Base-by-base conservation (phyloP, 1,140 invertebrate species). In the Drosophila sechellia region DNA sequence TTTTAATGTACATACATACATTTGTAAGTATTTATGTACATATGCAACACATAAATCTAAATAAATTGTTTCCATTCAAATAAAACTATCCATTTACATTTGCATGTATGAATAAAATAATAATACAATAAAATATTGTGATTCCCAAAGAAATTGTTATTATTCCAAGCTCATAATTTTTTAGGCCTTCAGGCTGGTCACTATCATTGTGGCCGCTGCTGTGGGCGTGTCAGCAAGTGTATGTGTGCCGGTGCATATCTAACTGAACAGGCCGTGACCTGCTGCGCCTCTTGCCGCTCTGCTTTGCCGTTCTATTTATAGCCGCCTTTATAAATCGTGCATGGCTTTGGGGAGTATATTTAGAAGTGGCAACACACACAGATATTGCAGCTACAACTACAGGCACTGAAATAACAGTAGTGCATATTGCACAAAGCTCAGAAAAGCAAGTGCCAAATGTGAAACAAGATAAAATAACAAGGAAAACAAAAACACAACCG, bases 241-340 rank as follows among this genome's bases (percentile, higher is more conserved):
- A 15, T 54, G 37, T 59, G 20, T 52, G n/a, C 59, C 25, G 45
- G 48, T 61, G 39, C 55, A 54, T 63, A 42, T 68, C 66, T 87
- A 73, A 79, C 83, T 77, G 89, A 78, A 91, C 80, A 85, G 90
- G 90, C 90, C 90, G 73, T 91, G 90, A 91, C 90, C 90, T 91
- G 90, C 71, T 74, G 57, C 69, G 70, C 68, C n/a, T n/a, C 57
- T 50, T 37, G 34, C 48, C 50, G 45, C 58, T 52, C 52, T 49
- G 70, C 70, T 46, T 48, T 48, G 71, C 69, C 77, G 77, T 89
- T 91, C 86, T 91, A 91, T 90, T 85, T 91, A 74, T 91, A 91
- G 83, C 72, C 68, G 76, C 81, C 70, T 85, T 91, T 91, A 91
- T 91, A 91, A 91, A 91, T 90, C 84, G 89, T 90, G 89, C 89